These are phyloP conservation scores for Merops nubicus DNA, from an alignment of 2,113 vertebrate genomes.

Conservation along the genomic window DNA sequence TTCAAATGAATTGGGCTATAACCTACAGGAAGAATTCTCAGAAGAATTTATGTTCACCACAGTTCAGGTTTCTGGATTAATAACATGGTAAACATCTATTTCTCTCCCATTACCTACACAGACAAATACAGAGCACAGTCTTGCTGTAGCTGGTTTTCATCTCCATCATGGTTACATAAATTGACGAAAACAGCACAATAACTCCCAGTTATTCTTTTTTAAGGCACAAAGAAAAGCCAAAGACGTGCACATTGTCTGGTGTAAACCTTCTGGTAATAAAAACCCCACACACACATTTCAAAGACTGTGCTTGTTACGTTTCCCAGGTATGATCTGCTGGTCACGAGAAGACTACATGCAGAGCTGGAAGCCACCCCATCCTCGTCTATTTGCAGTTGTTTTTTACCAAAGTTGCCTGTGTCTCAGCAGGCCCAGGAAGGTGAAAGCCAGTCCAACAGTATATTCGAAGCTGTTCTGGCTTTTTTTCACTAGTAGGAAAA, in stretches of 20 bases:
- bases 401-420: not conserved
- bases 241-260: not conserved
- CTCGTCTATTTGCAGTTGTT: not conserved
- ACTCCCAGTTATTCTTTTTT: not conserved
- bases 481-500: not conserved
- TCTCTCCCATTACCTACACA: not conserved
- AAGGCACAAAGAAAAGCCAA: not conserved
- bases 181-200: not conserved
- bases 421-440: not conserved
- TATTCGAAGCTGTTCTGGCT: not conserved
- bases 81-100: not conserved
- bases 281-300: not conserved
- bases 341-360: not conserved
- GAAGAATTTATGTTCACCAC: not conserved
- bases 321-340: not conserved
- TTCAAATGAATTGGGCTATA: not conserved
- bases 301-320: not conserved
- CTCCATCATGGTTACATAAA: not conserved
- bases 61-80: conserved; percentile 14
- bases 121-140: not conserved
- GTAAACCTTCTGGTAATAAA: not conserved
- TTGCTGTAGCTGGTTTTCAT: not conserved
- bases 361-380: not conserved
- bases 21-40: not conserved
- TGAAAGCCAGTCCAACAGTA: not conserved